These are phyloP conservation scores for Paracanthobrama guichenoti DNA, from an alignment of 2,113 vertebrate genomes.

Conservation along the genomic window DNA sequence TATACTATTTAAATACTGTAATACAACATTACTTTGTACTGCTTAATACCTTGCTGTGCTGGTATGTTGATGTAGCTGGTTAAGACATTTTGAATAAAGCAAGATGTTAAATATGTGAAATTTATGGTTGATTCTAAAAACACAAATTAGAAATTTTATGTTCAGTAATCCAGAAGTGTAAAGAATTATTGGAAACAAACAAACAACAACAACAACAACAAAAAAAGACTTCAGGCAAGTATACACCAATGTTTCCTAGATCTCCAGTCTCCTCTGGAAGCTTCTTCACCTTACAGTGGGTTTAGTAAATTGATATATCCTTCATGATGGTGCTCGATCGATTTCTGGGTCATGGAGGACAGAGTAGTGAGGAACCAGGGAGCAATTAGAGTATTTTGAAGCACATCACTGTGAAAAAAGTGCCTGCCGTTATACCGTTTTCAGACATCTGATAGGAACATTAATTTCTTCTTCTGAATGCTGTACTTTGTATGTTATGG, in stretches of 20 bases:
- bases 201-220: no score
- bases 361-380: background rate
- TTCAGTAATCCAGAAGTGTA: background rate
- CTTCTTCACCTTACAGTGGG: background rate
- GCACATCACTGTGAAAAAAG: background rate
- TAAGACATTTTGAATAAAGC: background rate
- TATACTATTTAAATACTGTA: background rate
- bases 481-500: background rate
- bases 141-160: background rate
- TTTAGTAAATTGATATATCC: slow-evolving; percentile 5
- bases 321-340: background rate
- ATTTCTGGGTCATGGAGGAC: background rate
- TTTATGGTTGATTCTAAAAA: background rate
- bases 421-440: background rate
- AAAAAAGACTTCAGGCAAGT: background rate
- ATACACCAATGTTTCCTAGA: background rate
- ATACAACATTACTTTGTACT: background rate
- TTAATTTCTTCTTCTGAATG: background rate
- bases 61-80: background rate
- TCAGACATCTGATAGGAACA: background rate
- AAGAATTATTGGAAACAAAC: background rate
- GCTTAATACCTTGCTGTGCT: background rate
- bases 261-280: background rate
- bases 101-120: background rate
- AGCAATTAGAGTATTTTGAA: background rate